Evolutionary conservation across 1,140 invertebrate genomes (phyloP).

Genomic region (Hylaeus anthracinus): DNA sequence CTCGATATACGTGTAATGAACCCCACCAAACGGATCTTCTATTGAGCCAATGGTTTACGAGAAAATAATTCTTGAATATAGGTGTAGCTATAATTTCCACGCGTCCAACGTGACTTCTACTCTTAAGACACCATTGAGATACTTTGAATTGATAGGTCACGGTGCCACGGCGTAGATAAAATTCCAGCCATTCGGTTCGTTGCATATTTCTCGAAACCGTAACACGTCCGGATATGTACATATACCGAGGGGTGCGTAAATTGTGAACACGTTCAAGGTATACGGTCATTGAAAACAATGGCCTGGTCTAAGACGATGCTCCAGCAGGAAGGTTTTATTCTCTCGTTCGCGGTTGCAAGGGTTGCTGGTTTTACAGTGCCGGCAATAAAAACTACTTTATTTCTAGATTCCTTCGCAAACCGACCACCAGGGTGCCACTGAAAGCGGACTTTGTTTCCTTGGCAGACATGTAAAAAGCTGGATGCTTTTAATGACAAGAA

Average conservation of each 20-base stretch:
- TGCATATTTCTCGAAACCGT: conserved; percentile 20
- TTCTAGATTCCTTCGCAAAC: conserved; percentile 11
- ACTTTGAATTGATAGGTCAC: neutral
- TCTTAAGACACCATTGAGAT: too few species aligned
- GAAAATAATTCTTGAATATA: too few species aligned
- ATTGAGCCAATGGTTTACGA: too few species aligned
- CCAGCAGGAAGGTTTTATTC: conserved; percentile 42
- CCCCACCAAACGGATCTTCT: too few species aligned
- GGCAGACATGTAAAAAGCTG: neutral
- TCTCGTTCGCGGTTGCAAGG: conserved; percentile 19
- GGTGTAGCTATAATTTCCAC: too few species aligned
- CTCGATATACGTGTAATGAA: too few species aligned
- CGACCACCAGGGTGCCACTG: conserved; percentile 10
- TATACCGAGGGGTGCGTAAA: neutral
- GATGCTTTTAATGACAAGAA: neutral
- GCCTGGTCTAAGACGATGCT: conserved; percentile 21
- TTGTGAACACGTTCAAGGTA: neutral
- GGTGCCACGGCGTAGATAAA: neutral
- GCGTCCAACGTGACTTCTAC: too few species aligned
- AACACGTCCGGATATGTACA: neutral
- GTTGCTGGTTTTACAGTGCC: conserved; percentile 37
- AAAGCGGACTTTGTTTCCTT: conserved; percentile 3
- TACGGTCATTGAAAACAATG: conserved; percentile 15
- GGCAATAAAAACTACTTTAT: conserved; percentile 57
- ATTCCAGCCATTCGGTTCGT: conserved; percentile 25